Evolutionary conservation across 2,797 vertebrate genomes (phyloP), one percentile per base, ranked within the genome.

Genomic region (Acanthurus tractus): DNA sequence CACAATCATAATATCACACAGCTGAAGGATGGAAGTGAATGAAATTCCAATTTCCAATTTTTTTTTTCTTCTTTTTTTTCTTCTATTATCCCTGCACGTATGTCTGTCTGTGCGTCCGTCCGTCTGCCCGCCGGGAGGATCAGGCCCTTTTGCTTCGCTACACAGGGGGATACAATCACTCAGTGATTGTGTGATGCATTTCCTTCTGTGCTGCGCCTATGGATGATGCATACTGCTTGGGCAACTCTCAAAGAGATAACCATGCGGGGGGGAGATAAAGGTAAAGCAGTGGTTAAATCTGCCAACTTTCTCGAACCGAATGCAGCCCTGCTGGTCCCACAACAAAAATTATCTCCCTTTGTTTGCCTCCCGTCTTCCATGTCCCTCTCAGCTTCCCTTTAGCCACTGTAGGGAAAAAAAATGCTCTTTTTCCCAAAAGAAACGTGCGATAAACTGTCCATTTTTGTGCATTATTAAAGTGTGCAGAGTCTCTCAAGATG

Each of bases 241-340:
- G 84, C 75, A 66, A 25, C 66, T 77, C 75, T 82, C 82, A 78
- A 70, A 89, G 62, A 82, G 80, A 89, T 81, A 85, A 79, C 57
- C 12, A 62, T n/a, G 52, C 14, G 29, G 29, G 29, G 29, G 29
- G 58, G 44, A 83, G 74, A 88, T 78, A 58, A 72, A 36, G 71
- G 65, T 69, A 73, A 81, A 87, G 68, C 40, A 54, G 38, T 56
- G 44, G 34, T 72, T 79, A 70, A 79, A 81, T 76, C 83, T 81
- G 57, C 52, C 23, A 56, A 56, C 74, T 34, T 83, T 73, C 54
- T 69, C 34, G 20, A 49, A 66, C 62, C 66, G 38, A 72, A 64
- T 62, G 65, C 17, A 52, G 40, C 52, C 64, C 52, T 9, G 29
- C 42, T 87, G 78, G 81, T 59, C 64, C 69, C 25, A 56, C 63